Evolutionary conservation across 2,797 vertebrate species (phyloP).

Genomic region (Bufotes viridis): DNA sequence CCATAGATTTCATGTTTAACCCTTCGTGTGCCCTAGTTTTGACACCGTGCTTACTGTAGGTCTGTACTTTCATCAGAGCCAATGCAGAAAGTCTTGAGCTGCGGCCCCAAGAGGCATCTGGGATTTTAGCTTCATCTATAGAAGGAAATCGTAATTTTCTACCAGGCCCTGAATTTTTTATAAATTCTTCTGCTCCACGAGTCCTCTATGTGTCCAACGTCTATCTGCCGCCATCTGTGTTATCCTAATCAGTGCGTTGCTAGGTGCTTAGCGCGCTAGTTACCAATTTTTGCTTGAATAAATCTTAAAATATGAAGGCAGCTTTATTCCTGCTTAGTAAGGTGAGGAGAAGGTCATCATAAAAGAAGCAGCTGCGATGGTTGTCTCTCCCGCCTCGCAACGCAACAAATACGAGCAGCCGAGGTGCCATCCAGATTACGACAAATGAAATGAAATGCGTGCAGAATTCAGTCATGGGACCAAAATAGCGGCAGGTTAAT

Average conservation of each 20-base stretch:
- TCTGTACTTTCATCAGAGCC: background rate
- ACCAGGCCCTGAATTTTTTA: constrained; percentile 14
- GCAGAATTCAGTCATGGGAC: background rate
- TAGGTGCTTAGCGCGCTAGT: constrained; percentile 12
- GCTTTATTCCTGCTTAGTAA: background rate
- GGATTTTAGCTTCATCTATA: constrained; percentile 23
- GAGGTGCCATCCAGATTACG: constrained; percentile 16
- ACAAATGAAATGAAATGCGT: constrained; percentile 3
- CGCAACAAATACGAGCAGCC: background rate
- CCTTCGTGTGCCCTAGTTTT: background rate
- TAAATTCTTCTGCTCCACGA: constrained; percentile 17
- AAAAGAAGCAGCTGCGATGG: background rate
- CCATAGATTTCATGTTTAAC: background rate
- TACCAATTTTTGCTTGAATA: constrained; percentile 20
- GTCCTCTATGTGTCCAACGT: background rate
- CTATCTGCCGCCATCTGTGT: constrained; percentile 26
- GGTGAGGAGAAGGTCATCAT: constrained; percentile 20
- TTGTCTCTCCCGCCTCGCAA: background rate
- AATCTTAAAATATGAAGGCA: constrained; percentile 13
- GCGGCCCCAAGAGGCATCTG: background rate
- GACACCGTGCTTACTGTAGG: background rate
- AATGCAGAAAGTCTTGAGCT: constrained; percentile 1
- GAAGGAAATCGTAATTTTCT: constrained; percentile 27
- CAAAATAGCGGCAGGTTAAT: constrained; percentile 18
- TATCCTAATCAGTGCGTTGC: constrained; percentile 13